A percentile compares a stretch with the other conserved stretches of the same genome.
Evolutionary conservation across 2,113 vertebrate genomes (phyloP).

Genomic region (Hypanus sabinus): DNA sequence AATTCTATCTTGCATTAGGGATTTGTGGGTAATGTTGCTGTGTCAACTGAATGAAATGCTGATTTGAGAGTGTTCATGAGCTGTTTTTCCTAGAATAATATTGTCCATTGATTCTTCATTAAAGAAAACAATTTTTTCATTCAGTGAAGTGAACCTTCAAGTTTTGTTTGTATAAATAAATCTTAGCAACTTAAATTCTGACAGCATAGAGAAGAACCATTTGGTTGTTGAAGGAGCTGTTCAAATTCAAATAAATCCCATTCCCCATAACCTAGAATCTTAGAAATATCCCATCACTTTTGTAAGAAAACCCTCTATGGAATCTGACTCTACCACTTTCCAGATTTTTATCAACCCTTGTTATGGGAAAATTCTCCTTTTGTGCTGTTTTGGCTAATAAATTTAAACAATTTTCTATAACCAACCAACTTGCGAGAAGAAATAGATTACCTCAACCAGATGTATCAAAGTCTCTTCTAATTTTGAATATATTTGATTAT

Average conservation of each 20-base stretch:
- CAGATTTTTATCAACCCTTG: background rate
- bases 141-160: background rate
- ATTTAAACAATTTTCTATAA: background rate
- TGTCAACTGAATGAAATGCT: background rate
- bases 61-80: background rate
- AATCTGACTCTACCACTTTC: background rate
- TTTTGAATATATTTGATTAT: background rate
- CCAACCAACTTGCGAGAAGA: background rate
- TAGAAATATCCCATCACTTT: no score
- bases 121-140: background rate
- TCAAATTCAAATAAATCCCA: background rate
- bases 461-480: background rate
- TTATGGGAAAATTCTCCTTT: background rate
- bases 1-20: background rate
- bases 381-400: background rate
- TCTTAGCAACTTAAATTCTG: background rate
- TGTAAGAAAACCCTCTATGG: background rate
- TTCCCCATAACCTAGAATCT: background rate
- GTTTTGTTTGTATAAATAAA: background rate
- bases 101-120: background rate
- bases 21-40: background rate
- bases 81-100: background rate
- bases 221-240: background rate
- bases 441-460: background rate
- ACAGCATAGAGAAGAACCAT: background rate